A percentile compares a stretch with the other conserved stretches of the same genome.
Conservation (phyloP, 2,113 vertebrate genomes). For the Vombatus ursinus region DNA sequence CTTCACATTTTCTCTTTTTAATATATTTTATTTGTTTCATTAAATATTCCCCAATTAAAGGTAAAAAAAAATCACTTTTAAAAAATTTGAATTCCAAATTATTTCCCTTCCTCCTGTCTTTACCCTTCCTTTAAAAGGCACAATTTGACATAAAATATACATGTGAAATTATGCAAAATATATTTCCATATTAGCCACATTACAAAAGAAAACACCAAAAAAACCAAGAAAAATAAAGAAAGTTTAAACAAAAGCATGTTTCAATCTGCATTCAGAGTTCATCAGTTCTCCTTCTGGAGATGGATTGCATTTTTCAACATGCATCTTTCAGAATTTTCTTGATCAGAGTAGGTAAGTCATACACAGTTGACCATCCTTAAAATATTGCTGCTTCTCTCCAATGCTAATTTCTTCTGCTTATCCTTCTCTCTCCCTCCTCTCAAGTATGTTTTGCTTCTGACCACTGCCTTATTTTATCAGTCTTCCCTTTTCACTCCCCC, state of each 20-base stretch:
- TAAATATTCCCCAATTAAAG: not conserved
- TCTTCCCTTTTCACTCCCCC: too few relatives aligned
- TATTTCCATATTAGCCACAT: not conserved
- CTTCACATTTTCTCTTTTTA: too few relatives aligned
- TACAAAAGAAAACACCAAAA: not conserved
- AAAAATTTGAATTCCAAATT: not conserved
- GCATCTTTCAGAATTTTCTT: not conserved
- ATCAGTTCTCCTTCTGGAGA: not conserved
- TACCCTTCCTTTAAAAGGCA: not conserved
- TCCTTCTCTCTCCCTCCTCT: not conserved
- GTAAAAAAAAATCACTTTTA: not conserved
- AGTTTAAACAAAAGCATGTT: not conserved
- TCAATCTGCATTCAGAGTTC: not conserved
- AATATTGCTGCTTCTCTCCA: not conserved
- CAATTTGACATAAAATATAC: not conserved
- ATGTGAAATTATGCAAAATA: not conserved
- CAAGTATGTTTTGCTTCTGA: not conserved
- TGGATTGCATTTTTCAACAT: not conserved
- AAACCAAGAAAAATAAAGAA: not conserved
- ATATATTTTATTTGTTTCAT: not conserved
- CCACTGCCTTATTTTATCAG: too few relatives aligned
- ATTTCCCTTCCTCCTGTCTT: not conserved
- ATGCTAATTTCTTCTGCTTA: not conserved
- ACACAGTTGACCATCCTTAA: not conserved
- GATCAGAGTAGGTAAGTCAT: not conserved